phyloP scores from a whole-genome alignment of 2,797 vertebrate genomes.

The Smutsia gigantea region DNA sequence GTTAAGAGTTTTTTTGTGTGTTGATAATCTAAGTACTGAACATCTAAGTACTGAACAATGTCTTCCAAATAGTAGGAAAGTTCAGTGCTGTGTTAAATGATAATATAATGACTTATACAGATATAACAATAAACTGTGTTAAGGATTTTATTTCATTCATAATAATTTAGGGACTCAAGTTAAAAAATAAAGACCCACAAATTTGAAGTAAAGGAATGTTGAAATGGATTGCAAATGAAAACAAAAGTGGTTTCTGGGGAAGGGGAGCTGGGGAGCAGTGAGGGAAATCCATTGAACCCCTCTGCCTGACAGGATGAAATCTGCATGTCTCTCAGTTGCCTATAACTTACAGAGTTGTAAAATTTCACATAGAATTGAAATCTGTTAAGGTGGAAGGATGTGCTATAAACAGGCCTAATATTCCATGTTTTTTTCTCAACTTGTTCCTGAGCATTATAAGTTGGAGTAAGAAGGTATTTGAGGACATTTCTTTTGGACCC shows the following conservation, averaged over 20 bases:
- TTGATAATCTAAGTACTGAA: neutral
- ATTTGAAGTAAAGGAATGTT: neutral
- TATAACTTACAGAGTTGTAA: neutral
- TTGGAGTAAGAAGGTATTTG: neutral
- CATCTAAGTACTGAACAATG: neutral
- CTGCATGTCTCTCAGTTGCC: neutral
- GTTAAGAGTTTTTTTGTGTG: neutral
- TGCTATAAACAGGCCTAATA: neutral
- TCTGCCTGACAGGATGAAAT: neutral
- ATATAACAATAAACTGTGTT: neutral
- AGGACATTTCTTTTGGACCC: neutral
- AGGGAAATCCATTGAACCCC: neutral
- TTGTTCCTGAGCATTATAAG: too few species aligned
- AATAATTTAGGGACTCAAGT: neutral
- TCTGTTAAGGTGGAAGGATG: neutral
- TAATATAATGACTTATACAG: neutral
- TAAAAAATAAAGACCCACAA: neutral
- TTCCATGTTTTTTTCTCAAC: neutral
- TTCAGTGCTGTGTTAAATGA: neutral
- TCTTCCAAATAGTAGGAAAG: neutral
- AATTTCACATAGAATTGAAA: neutral
- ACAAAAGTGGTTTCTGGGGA: neutral
- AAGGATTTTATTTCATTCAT: conserved; percentile 47
- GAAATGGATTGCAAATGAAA: neutral
- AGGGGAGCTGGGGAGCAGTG: neutral